A percentile compares a stretch with the other conserved stretches of the same genome.
Conservation (phyloP, 2,797 vertebrate species). For the Enteromius fasciolatus region DNA sequence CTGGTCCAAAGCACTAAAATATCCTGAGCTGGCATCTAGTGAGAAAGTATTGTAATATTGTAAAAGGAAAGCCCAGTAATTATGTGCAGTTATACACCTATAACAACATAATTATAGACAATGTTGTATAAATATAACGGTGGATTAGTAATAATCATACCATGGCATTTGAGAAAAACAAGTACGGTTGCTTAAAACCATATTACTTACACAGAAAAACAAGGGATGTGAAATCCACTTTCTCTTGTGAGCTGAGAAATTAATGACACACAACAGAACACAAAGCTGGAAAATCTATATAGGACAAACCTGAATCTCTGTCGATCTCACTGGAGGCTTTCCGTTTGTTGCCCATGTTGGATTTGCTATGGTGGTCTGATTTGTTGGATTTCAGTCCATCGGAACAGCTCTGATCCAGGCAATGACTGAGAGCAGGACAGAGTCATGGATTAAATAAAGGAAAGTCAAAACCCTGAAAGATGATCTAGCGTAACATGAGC, state of each 20-base stretch:
- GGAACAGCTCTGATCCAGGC: slow-evolving; percentile 27
- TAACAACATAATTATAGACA: neutral
- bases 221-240: neutral
- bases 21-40: slow-evolving; percentile 88
- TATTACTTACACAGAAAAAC: neutral
- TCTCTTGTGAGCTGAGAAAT: slow-evolving; percentile 11
- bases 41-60: slow-evolving; percentile 26
- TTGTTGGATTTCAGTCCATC: slow-evolving; percentile 51
- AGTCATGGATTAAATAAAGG: slow-evolving; percentile 19
- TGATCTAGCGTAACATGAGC: slow-evolving; percentile 6
- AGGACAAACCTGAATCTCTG: slow-evolving; percentile 90
- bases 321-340: slow-evolving; percentile 78
- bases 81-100: slow-evolving; percentile 4
- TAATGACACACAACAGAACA: neutral
- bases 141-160: neutral
- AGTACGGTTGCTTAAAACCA: neutral
- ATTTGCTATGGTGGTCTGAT: slow-evolving; percentile 61
- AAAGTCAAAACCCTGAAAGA: slow-evolving; percentile 20
- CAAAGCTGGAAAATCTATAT: slow-evolving; percentile 58
- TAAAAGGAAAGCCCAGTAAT: neutral
- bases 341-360: slow-evolving; percentile 64
- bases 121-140: neutral
- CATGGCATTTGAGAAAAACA: neutral
- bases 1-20: slow-evolving; percentile 85
- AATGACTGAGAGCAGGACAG: slow-evolving; percentile 25